Evolutionary conservation across 2,797 vertebrate species (phyloP), one percentile per base, ranked within the genome.

Genomic region (Hippoglossus hippoglossus): DNA sequence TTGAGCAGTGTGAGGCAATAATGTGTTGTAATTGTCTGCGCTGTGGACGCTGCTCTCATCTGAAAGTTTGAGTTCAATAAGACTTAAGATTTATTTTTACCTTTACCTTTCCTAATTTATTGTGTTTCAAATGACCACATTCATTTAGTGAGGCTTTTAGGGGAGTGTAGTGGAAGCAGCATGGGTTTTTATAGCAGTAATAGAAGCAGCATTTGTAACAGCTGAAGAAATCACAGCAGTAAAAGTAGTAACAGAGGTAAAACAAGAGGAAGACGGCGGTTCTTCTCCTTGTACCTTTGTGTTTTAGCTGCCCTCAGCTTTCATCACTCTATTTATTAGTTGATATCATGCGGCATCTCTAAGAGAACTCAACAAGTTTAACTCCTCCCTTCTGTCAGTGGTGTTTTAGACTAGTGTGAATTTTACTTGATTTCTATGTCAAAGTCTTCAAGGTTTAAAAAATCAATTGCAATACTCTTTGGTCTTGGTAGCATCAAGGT

Each of bases 1-100:
- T 47, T 50, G 69, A 76, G 70, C 75, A 71, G 80, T 57, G 81
- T 80, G 31, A 64, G 19, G 59, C 57, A 79, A 62, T 85, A 66
- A 82, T 44, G 44, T 28, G 64, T 63, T 76, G 83, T 81, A 71
- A 75, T 63, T 63, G 64, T 85, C 68, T 41, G 69, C 71, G 31
- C 60, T 2, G 0, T 50, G 66, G 79, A 81, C 31, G 1, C 24
- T 22, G 24, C 12, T 46, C 18, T 63, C 51, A 22, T 69, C 50
- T 55, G 16, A 50, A 51, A 59, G 44, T 19, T 7, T 63, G 19
- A 10, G 51, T 49, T 73, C 16, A 76, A 58, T 61, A 7, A 1
- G 31, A 10, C 13, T 5, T 39, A 15, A 39, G 10, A 3, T 39
- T 13, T 39, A 39, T 39, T 39, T 15, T 12, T 4, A 10, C 13